phyloP scores from a whole-genome alignment of 2,888 invertebrate species.

The Metellina segmentata region DNA sequence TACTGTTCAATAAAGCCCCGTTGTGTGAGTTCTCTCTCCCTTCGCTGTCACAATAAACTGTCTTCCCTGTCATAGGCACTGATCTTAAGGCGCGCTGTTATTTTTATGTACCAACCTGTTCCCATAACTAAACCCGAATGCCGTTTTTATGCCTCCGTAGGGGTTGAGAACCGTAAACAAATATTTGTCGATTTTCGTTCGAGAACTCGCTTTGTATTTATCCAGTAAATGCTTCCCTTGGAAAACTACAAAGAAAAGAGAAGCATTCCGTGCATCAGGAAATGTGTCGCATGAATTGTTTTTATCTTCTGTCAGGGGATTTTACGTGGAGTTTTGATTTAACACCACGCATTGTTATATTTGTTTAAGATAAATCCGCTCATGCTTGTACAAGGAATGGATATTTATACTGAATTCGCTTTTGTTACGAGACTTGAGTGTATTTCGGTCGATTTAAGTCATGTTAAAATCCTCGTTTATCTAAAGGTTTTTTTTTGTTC shows the following conservation, averaged over 20 bases:
- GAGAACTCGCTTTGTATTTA: conserved; percentile 23
- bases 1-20: background rate
- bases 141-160: conserved; percentile 21
- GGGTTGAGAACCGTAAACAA: conserved; percentile 35
- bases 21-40: background rate
- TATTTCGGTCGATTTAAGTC: background rate
- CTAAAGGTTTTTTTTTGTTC: background rate
- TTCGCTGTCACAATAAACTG: conserved; percentile 23
- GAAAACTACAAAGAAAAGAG: background rate
- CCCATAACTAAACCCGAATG: conserved; percentile 23
- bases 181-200: conserved; percentile 40
- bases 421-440: background rate
- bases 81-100: conserved; percentile 21
- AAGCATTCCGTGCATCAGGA: background rate
- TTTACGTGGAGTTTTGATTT: conserved; percentile 5
- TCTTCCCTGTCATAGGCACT: conserved; percentile 15
- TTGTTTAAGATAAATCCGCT: background rate
- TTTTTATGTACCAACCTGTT: conserved; percentile 24
- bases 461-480: background rate
- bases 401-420: background rate
- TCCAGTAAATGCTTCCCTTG: background rate
- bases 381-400: background rate
- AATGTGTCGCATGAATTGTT: conserved; percentile 17
- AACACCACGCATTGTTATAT: background rate
- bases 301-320: conserved; percentile 9